These are phyloP conservation scores for Baccha elongata DNA, from an alignment of 2,888 invertebrate genomes.

Conservation along the genomic window DNA sequence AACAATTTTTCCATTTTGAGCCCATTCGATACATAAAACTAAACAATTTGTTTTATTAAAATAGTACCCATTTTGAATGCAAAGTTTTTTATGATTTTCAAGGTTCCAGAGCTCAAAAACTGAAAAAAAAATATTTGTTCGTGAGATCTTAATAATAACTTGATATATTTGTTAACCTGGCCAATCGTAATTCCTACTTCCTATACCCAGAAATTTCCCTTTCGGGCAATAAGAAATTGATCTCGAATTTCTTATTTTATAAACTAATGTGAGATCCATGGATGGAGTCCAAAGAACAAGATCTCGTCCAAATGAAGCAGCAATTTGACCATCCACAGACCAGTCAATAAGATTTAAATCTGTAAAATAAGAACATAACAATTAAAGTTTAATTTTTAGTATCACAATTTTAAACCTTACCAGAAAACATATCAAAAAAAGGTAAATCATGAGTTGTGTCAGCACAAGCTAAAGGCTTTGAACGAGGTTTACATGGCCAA, in stretches of 20 bases:
- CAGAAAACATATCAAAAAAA: slow-evolving; percentile 75
- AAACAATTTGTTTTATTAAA: slow-evolving; percentile 73
- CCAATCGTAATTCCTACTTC: slow-evolving; percentile 76
- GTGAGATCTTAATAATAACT: not conserved
- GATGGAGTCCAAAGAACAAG: slow-evolving; percentile 79
- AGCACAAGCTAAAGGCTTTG: slow-evolving; percentile 77
- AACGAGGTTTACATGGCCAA: slow-evolving; percentile 80
- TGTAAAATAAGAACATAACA: slow-evolving; percentile 29
- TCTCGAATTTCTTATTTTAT: slow-evolving; percentile 76
- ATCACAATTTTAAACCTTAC: slow-evolving; percentile 49
- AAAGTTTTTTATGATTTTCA: slow-evolving; percentile 75
- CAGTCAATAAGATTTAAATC: slow-evolving; percentile 80
- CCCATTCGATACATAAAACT: slow-evolving; percentile 79
- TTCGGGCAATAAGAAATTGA: slow-evolving; percentile 78
- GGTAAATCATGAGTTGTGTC: slow-evolving; percentile 80
- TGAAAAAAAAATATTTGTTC: slow-evolving; percentile 47
- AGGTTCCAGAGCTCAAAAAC: slow-evolving; percentile 80
- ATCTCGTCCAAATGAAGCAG: slow-evolving; percentile 79
- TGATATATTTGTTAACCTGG: slow-evolving; percentile 76
- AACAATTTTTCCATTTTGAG: slow-evolving; percentile 75
- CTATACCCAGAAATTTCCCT: slow-evolving; percentile 79
- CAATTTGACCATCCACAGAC: slow-evolving; percentile 79
- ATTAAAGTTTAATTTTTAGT: too few species aligned
- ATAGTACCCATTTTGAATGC: slow-evolving; percentile 77
- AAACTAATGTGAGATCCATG: slow-evolving; percentile 78